Conservation (phyloP, 2,797 vertebrate genomes). For the Eleutherodactylus coqui region DNA sequence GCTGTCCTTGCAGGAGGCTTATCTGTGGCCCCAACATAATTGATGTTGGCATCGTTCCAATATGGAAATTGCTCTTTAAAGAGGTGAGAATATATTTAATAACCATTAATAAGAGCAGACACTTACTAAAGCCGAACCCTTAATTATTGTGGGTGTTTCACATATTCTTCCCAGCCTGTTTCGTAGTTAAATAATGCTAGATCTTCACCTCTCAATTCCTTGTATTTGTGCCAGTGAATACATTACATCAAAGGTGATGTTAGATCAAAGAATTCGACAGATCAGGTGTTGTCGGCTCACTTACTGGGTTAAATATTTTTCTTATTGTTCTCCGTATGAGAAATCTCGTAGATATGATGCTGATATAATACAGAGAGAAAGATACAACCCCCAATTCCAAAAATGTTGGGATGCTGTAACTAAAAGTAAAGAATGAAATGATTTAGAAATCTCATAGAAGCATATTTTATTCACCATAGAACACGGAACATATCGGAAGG, state of each 20-base stretch:
- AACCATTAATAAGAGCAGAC: not conserved
- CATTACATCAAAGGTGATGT: not conserved
- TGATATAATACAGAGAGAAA: too few relatives aligned
- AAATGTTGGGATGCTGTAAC: too few relatives aligned
- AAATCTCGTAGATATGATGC: too few relatives aligned
- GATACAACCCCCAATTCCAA: too few relatives aligned
- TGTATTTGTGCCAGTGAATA: not conserved
- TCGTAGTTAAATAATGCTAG: not conserved
- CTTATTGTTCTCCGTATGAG: too few relatives aligned
- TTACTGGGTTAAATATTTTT: too few relatives aligned
- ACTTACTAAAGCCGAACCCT: not conserved
- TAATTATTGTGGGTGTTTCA: not conserved
- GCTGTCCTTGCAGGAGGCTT: constrained; percentile 70
- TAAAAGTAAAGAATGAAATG: too few relatives aligned
- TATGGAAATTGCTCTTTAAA: constrained; percentile 82
- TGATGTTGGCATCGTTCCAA: constrained; percentile 76
- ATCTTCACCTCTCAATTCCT: not conserved
- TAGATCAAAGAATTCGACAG: not conserved
- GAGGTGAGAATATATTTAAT: constrained; percentile 72
- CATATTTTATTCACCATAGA: too few relatives aligned
- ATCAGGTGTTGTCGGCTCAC: not conserved
- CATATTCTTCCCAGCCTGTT: not conserved
- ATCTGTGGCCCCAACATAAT: constrained; percentile 79
- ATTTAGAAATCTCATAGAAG: too few relatives aligned
- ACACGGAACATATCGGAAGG: too few relatives aligned